Base-by-base conservation (phyloP, 2,888 invertebrate genomes). In the Phaedon cochleariae region DNA sequence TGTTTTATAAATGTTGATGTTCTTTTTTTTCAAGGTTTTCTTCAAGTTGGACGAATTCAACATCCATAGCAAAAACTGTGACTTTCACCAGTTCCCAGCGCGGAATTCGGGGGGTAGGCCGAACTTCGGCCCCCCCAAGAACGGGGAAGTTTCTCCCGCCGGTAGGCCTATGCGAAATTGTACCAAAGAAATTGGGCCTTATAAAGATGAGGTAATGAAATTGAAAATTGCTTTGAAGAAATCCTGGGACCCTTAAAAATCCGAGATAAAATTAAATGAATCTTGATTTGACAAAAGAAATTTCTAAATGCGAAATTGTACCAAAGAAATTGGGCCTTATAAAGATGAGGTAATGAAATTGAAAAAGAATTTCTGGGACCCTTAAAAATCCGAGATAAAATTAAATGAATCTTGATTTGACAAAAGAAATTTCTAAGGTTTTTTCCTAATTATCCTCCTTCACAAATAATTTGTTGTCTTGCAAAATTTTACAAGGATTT, bases 31-130 rank as follows among this genome's bases (percentile, higher is more conserved):
- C 20, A 22, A 57, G 57, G 57, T 57, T 3, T 84, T 84, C 71
- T 82, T 82, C 67, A 83, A 82, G 69, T 68, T 84, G 59, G 81
- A 82, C 67, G 83, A 83, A 66, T 84, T 82, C 69, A 83, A 83
- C 62, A 71, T 78, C n/a, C 84, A 84, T 67, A 81, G 80, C 65
- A 77, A 77, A 62, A 78, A 76, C 52, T 80, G 79, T 64, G 79
- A 79, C 59, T 76, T 73, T 59, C 78, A 73, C 62, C 77, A 75
- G 66, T 75, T 76, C 59, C 74, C 74, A 3, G 48, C 62, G 54
- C 66, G 69, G 6, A 61, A 53, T 15, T 12, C 59, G 20, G 45
- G 20, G 22, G 45, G 21, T 21, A 59, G 15, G 10, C 26, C 21
- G 26, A 59, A 34, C 2, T 55, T 41, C 26, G 26, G 26, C 15